Conservation (phyloP, 2,113 vertebrate species). For the Microtus pennsylvanicus region DNA sequence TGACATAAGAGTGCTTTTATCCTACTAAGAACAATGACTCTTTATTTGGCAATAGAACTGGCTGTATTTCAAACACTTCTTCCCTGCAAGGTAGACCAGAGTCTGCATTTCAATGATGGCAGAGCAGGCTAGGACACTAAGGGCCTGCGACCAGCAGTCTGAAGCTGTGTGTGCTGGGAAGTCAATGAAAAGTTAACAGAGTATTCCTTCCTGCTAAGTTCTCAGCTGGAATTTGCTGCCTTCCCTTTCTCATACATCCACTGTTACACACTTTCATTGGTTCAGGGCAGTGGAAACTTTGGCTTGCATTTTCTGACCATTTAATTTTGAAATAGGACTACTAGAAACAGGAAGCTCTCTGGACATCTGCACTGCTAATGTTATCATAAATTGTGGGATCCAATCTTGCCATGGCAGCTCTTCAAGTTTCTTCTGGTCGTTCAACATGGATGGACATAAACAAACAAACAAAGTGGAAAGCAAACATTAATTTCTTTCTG, state of each 20-base stretch:
- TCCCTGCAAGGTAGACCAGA: background rate
- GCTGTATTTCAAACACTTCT: background rate
- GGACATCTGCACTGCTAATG: background rate
- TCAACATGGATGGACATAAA: background rate
- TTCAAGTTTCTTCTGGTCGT: background rate
- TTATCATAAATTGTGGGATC: background rate
- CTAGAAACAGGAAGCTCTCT: background rate
- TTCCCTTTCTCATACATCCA: background rate
- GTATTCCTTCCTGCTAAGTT: background rate
- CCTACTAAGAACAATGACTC: background rate
- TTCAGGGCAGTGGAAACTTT: background rate
- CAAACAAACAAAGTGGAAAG: background rate
- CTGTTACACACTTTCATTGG: background rate
- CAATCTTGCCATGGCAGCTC: background rate
- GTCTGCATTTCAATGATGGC: background rate
- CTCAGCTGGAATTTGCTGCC: background rate
- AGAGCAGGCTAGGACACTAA: background rate
- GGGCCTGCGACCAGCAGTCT: background rate
- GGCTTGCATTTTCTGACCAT: background rate
- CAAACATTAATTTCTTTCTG: background rate
- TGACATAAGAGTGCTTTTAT: background rate
- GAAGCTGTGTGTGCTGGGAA: background rate
- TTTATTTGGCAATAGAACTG: background rate
- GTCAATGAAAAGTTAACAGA: background rate
- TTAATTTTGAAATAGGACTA: conserved; percentile 26